Evolutionary conservation across 2,797 vertebrate species (phyloP), one percentile per base, ranked within the genome.

Genomic region (Peromyscus eremicus): DNA sequence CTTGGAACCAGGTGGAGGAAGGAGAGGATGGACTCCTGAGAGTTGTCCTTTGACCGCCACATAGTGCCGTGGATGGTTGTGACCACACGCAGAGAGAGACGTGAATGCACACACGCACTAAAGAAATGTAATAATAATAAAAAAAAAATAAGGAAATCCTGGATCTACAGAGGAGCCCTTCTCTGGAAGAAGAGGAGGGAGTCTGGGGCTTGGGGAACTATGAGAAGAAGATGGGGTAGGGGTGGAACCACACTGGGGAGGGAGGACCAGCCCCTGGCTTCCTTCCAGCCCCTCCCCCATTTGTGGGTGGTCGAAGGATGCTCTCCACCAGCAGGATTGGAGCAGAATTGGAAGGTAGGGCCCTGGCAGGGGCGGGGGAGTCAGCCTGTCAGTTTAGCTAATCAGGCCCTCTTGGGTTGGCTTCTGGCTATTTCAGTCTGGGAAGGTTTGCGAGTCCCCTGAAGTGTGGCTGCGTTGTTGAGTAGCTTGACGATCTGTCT

Each of bases 401-500:
- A 93, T 93, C 95, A 77, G 92, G 97, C 94, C 96, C 94, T 68
- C 80, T 92, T 52, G 94, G 96, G 94, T 75, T 96, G 97, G 93
- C 95, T 97, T 89, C 94, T 79, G 97, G 97, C 95, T 97, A 97
- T 97, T 98, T 98, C 97, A 94, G 96, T 92, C 89, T 75, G 95
- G 93, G 96, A 96, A 97, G 98, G 89, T 96, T 97, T 97, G 95
- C 94, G 79, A 40, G 94, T 96, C 94, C 93, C 91, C 86, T 70
- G 25, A 95, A 97, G 97, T 80, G 97, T 96, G 96, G 96, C 97
- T 88, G 85, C 94, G 95, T 82, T 82, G 27, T 91, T 97, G 96
- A 97, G 84, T 96, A 97, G 97, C 96, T 96, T 96, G 97, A 97
- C 95, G 93, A 21, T 97, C 96, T 97, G 73, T 97, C 98, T 91